Evolutionary conservation across 2,797 vertebrate species (phyloP), one percentile per base, ranked within the genome.

Genomic region (Galagoides demidoff): DNA sequence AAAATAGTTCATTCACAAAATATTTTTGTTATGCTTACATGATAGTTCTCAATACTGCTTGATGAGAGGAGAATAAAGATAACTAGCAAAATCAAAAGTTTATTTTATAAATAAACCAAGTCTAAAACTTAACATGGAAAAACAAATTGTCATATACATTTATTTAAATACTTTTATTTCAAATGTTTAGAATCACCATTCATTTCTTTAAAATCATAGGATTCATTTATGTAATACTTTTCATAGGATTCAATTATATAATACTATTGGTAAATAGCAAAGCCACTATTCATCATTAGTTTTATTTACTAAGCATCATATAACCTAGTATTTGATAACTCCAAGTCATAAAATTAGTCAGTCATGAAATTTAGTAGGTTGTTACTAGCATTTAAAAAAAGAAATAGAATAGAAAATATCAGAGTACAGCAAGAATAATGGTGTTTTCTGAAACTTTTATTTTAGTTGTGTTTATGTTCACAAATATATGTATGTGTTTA

Each of bases 21-120:
- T 89, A 92, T 59, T 93, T 89, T 89, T 94, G 34, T 85, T 57
- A 94, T 68, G 31, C 87, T 96, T 91, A 92, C 57, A 87, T 97
- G 83, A 82, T 55, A n/a, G 70, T 71, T 91, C 77, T 89, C 63
- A 91, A 55, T 49, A 92, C 3, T 73, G 39, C 25, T 87, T 74
- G 13, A 76, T 76, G 20, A 96, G 49, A 89, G 77, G 77, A 66
- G 3, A 89, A 83, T 7, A 95, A 93, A 91, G 37, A 55, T 49
- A 90, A 78, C 55, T 14, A 93, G 8, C 27, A 94, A 96, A 85
- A 85, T 55, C 4, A 85, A 89, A 89, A 90, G 16, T 85, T 90
- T 16, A 82, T 64, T 74, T 95, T 81, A 68, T 34, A 93, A 90
- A 76, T 87, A 92, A 95, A 20, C 16, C 49, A 86, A 34, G 16